Evolutionary conservation across 2,888 invertebrate genomes (phyloP), one percentile per base, ranked within the genome.

Genomic region (Dicyrtomina minuta): DNA sequence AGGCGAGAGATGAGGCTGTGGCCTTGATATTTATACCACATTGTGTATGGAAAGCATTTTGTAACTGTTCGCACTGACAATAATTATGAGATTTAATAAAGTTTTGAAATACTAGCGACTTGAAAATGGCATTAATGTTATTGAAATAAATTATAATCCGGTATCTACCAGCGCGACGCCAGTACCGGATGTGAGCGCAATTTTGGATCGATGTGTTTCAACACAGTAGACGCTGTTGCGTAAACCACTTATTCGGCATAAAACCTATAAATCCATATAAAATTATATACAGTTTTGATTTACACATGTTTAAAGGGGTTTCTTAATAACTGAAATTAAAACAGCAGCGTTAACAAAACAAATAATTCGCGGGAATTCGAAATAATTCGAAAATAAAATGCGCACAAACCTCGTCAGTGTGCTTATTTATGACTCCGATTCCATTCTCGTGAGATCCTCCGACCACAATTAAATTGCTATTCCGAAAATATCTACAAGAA

Each of bases 401-500:
- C n/a, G n/a, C n/a, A n/a, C 15, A 85, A 84, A 88, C 88, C 70
- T 83, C 81, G 80, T 85, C 84, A 77, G 85, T 82, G 78, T 84
- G 85, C 59, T 85, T 80, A 79, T 88, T 87, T n/a, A 89, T 84
- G 5, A 89, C 81, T 72, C 88, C 82, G 62, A 89, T 79, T 43
- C 88, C 81, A 80, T 88, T 86, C 0, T 84, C 81, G 65, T 87
- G 86, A 0, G 86, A 84, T 61, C 89, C 89, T 33, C 88, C 88
- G 78, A 87, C 85, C 10, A 86, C 84, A 51, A 88, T 80, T 61
- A 85, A 84, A 74, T 85, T 68, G 1, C 60, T 61, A 12, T 64
- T 49, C 22, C 65, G 44, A 5, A 71, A 74, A 24, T 75, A 77
- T 5, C 61, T 61, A 22, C 71, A 74, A 8, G 72, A 68, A 53